These are phyloP conservation scores for Zygothrica quintamaculata DNA, from an alignment of 2,888 invertebrate species.

Conservation along the genomic window DNA sequence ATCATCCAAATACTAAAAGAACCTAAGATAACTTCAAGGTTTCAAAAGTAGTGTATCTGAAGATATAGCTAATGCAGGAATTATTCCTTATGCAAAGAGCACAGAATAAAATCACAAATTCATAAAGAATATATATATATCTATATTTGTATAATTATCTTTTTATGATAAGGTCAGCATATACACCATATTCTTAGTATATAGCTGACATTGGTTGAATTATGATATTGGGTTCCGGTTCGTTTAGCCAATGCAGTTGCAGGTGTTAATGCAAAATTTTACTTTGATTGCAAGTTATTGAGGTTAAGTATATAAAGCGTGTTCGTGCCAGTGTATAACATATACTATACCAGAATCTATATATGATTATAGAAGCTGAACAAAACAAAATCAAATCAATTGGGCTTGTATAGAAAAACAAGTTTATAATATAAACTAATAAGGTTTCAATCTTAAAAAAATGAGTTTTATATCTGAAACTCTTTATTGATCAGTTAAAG, in stretches of 20 bases:
- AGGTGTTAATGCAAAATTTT: slow-evolving; percentile 18
- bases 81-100: background rate
- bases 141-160: too few relatives aligned
- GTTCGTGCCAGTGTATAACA: slow-evolving; percentile 17
- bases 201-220: slow-evolving; percentile 9
- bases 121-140: too few relatives aligned
- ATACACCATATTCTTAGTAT: background rate
- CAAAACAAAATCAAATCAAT: too few relatives aligned
- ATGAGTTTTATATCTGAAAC: too few relatives aligned
- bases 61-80: too few relatives aligned
- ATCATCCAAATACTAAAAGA: slow-evolving; percentile 38
- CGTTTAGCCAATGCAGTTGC: slow-evolving; percentile 38
- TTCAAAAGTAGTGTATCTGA: background rate
- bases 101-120: background rate
- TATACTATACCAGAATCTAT: too few relatives aligned
- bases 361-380: too few relatives aligned
- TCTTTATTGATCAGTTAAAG: too few relatives aligned
- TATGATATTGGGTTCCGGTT: slow-evolving; percentile 49
- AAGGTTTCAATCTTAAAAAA: too few relatives aligned
- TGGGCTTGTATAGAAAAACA: too few relatives aligned
- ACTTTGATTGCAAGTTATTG: slow-evolving; percentile 33
- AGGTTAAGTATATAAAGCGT: slow-evolving; percentile 30
- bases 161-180: slow-evolving; percentile 17
- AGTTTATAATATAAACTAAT: too few relatives aligned
- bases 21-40: background rate